phyloP scores from a whole-genome alignment of 64 coral and sea anemone genomes.

The Dendrophyllia cribrosa region DNA sequence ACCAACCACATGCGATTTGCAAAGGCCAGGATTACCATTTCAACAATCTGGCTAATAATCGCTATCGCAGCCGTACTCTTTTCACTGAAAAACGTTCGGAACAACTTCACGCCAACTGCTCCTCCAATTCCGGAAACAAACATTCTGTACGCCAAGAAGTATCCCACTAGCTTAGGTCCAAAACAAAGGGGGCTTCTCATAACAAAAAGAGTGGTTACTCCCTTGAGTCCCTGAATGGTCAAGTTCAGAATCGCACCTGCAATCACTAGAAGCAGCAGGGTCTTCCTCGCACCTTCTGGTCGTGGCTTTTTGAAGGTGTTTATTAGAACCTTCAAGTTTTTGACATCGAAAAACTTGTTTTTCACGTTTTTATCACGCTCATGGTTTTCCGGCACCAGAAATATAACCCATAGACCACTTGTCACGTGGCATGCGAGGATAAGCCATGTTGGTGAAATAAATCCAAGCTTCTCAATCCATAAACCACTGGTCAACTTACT shows the following conservation, averaged over 20 bases:
- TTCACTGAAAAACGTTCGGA: slow-evolving; percentile 59
- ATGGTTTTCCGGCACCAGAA: slow-evolving; percentile 82
- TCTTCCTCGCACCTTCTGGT: slow-evolving; percentile 13
- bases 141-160: slow-evolving; percentile 62
- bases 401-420: slow-evolving; percentile 31
- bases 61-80: slow-evolving; percentile 21
- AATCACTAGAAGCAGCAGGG: slow-evolving; percentile 61
- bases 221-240: slow-evolving; percentile 17
- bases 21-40: slow-evolving; percentile 32
- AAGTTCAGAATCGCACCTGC: background rate
- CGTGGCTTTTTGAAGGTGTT: slow-evolving; percentile 37
- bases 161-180: slow-evolving; percentile 76
- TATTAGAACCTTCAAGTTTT: slow-evolving; percentile 17
- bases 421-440: slow-evolving; percentile 51
- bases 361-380: background rate
- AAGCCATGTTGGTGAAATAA: slow-evolving; percentile 81
- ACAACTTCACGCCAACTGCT: slow-evolving; percentile 66
- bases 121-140: slow-evolving; percentile 66
- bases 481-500: slow-evolving; percentile 90
- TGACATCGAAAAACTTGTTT: slow-evolving; percentile 19
- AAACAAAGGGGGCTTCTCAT: slow-evolving; percentile 88
- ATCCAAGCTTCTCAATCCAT: slow-evolving; percentile 73
- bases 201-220: slow-evolving; percentile 67
- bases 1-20: slow-evolving; percentile 33
- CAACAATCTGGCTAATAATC: slow-evolving; percentile 49